Conservation (phyloP, 2,888 invertebrate genomes). For the Melanotus villosus region DNA sequence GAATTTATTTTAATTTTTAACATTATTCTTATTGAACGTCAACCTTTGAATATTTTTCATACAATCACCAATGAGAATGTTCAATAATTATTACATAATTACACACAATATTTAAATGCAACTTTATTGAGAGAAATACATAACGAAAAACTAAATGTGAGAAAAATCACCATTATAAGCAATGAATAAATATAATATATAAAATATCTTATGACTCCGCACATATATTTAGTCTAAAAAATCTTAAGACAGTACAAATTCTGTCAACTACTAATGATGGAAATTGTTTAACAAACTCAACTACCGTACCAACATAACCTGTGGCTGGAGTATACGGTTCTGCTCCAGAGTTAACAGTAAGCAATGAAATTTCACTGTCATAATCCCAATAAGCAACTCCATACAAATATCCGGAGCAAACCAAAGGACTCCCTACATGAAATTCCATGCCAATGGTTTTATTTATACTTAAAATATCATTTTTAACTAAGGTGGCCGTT, state of each 20-base stretch:
- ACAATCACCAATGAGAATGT: too few species aligned
- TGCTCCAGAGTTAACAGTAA: neutral
- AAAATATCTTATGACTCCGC: neutral
- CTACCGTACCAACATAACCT: neutral
- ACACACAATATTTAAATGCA: too few species aligned
- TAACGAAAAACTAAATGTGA: too few species aligned
- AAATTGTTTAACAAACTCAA: neutral
- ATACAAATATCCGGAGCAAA: neutral
- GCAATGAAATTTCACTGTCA: neutral
- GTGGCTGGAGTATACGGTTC: neutral
- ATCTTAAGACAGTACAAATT: neutral
- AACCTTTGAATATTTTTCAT: too few species aligned
- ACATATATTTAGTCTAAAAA: neutral
- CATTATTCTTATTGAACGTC: too few species aligned
- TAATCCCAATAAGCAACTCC: conserved; percentile 1
- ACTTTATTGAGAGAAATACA: too few species aligned
- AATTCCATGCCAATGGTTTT: conserved; percentile 32
- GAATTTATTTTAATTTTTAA: too few species aligned
- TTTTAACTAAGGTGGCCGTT: too few species aligned
- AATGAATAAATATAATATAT: too few species aligned
- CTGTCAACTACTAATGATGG: neutral
- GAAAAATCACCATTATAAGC: too few species aligned
- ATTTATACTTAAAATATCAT: conserved; percentile 12
- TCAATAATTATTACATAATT: too few species aligned
- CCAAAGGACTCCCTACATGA: conserved; percentile 37